Base-by-base conservation (phyloP, 2,797 vertebrate genomes). In the Danio albolineatus region DNA sequence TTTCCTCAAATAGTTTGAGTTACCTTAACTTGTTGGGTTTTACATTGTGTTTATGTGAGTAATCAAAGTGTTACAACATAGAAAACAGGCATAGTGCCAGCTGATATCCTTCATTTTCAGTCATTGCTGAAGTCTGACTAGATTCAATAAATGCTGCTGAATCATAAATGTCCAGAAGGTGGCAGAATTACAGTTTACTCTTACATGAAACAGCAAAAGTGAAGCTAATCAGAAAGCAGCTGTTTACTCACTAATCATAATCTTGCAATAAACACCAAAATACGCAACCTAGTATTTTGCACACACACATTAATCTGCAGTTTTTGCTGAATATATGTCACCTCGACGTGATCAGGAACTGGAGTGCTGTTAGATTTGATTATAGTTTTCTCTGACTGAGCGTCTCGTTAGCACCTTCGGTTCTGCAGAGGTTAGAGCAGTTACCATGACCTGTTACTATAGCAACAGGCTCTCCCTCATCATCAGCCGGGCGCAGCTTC, bases 361-460 rank as follows among this genome's bases (percentile, higher is more conserved):
- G 8, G 17, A n/a, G 39, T 73, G 44, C 49, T 56, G 19, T 65
- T 12, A 3, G 38, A 39, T 70, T 49, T 13, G 19, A 28, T 28
- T 56, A 14, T 43, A 56, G 74, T 44, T 54, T 54, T 43, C 49
- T 65, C 49, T 56, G 61, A 36, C 43, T 43, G 13, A 41, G 19
- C 54, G 19, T 56, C 44, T 38, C 19, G 9, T 59, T 28, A 56
- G 57, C 57, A 70, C 19, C 64, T 12, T 54, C 65, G 60, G 53
- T 75, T 41, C 76, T 85, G 84, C 79, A 85, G 1, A 87, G 85
- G 85, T 87, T 66, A 86, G 78, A 85, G 80, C 65, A 77, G 49
- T 77, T 77, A 54, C 17, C 60, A 53, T 82, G 71, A 86, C 80
- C 75, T 51, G 89, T 91, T 88, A 87, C 90, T 88, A 92, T 92